Percentiles rank a stretch among this genome's conserved stretches.
These are phyloP conservation scores for Ridgeia piscesae DNA, from an alignment of 1,140 invertebrate species.

Conservation along the genomic window DNA sequence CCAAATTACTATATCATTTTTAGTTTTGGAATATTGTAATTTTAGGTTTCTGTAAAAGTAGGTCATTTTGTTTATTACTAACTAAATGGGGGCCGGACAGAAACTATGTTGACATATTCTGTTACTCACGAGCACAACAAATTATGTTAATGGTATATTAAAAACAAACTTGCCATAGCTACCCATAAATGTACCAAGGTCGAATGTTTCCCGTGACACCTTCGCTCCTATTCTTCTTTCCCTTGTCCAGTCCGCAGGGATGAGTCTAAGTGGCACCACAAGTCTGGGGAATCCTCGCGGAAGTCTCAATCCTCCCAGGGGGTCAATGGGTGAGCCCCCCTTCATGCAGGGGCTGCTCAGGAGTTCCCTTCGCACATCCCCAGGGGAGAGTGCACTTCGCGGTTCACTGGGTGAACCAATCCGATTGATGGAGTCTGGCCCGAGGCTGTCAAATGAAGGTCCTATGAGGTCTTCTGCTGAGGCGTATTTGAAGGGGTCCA, in stretches of 20 bases:
- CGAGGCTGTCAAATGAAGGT: slow-evolving; percentile 27
- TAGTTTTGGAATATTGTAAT: no score
- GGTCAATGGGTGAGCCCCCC: not conserved
- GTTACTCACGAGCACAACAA: no score
- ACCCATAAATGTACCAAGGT: not conserved
- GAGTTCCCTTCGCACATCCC: not conserved
- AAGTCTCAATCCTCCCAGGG: not conserved
- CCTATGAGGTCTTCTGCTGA: slow-evolving; percentile 27
- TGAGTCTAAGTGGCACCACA: not conserved
- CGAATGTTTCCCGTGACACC: not conserved
- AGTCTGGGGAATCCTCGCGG: not conserved
- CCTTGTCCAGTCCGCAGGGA: not conserved
- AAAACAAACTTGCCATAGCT: no score
- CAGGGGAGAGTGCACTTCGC: not conserved
- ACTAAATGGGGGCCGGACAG: no score
- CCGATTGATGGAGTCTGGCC: slow-evolving; percentile 13
- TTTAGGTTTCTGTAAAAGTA: no score
- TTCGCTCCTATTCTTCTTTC: not conserved
- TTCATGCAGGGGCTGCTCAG: not conserved
- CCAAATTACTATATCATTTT: no score
- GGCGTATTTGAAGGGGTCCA: slow-evolving; percentile 23
- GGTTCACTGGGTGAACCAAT: slow-evolving; percentile 26
- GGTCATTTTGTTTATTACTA: no score
- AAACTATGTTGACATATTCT: no score
- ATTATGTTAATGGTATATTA: no score